Percentiles rank a stretch among this genome's conserved stretches.
These are phyloP conservation scores for Alaudala cheleensis DNA, from an alignment of 2,113 vertebrate genomes.

Conservation along the genomic window DNA sequence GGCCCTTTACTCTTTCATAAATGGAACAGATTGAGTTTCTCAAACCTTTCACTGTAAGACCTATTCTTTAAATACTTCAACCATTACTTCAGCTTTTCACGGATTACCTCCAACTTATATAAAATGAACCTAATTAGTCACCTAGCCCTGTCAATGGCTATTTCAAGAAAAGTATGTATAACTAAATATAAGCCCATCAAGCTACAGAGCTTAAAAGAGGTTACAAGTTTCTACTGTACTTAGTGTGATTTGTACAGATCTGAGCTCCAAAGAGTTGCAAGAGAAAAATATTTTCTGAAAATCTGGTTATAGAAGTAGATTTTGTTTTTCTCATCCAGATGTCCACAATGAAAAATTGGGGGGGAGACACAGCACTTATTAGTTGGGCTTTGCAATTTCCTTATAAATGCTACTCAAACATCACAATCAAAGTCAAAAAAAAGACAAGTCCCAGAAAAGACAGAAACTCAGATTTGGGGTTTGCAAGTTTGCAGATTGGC, in stretches of 20 bases:
- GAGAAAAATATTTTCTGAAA: constrained; percentile 15
- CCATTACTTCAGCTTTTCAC: not conserved
- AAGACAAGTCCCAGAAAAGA: not conserved
- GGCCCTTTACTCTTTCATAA: not conserved
- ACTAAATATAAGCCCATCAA: not conserved
- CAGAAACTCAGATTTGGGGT: not conserved
- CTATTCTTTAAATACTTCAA: not conserved
- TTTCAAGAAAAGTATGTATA: not conserved
- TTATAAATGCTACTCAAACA: not conserved
- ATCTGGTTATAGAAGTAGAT: not conserved
- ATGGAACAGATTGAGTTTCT: not conserved
- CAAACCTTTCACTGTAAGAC: not conserved
- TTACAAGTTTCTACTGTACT: not conserved
- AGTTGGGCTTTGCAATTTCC: not conserved
- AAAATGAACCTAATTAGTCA: constrained; percentile 31
- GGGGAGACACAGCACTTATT: not conserved
- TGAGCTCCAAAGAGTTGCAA: not conserved
- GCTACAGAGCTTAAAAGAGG: not conserved
- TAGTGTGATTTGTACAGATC: not conserved
- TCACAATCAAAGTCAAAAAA: not conserved
- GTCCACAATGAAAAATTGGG: not conserved
- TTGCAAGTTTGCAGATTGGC: not conserved
- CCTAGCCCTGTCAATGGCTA: not conserved
- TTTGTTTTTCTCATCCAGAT: not conserved
- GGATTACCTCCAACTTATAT: not conserved